A percentile compares a stretch with the other conserved stretches of the same genome.
Conservation (phyloP, 2,113 vertebrate genomes). For the Cochlearius cochlearius region DNA sequence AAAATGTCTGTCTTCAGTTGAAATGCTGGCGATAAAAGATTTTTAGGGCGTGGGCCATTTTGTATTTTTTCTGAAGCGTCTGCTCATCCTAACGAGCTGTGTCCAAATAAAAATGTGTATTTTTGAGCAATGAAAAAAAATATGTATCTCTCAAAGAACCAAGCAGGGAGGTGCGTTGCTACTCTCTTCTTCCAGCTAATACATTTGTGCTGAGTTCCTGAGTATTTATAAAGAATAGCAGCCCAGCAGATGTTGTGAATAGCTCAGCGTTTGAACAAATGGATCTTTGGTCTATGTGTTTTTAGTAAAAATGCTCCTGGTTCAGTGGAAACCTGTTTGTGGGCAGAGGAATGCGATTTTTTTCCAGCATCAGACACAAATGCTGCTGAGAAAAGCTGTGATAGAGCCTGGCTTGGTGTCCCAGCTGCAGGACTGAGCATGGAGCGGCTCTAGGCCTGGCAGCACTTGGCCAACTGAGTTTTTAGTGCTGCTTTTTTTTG, state of each 20-base stretch:
- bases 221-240: not conserved
- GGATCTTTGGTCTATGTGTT: not conserved
- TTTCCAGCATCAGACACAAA: not conserved
- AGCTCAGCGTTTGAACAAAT: not conserved
- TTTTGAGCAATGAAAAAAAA: not conserved
- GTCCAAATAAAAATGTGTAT: not conserved
- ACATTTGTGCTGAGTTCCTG: not conserved
- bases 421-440: rapidly evolving
- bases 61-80: not conserved
- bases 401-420: not conserved
- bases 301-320: not conserved
- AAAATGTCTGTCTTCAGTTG: constrained; percentile 27
- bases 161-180: not conserved
- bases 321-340: rapidly evolving
- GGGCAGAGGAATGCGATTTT: not conserved
- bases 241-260: not conserved
- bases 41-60: constrained; percentile 4
- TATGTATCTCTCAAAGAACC: not conserved
- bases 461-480: not conserved
- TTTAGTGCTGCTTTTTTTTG: not conserved
- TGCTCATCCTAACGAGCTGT: constrained; percentile 6
- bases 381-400: rapidly evolving
- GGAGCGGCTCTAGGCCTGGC: not conserved
- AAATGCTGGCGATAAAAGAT: not conserved
- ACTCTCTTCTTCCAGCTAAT: not conserved